These are phyloP conservation scores for Melierax canorus DNA, from an alignment of 2,113 vertebrate species.

Conservation along the genomic window DNA sequence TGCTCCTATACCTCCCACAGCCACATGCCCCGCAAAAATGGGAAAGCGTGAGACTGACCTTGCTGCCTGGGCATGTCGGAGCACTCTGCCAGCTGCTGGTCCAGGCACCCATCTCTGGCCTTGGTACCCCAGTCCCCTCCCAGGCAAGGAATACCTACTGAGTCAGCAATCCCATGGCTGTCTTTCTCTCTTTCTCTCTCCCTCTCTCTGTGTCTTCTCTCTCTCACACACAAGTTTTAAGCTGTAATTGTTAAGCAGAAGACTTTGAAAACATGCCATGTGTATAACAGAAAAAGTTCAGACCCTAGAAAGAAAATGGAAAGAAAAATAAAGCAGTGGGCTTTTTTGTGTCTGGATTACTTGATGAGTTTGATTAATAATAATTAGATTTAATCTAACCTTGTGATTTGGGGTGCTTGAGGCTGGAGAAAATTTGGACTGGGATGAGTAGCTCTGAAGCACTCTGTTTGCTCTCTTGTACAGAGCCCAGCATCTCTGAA, in stretches of 20 bases:
- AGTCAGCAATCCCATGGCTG: neutral
- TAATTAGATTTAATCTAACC: neutral
- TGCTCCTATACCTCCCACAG: neutral
- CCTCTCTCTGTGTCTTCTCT: neutral
- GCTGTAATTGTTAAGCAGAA: neutral
- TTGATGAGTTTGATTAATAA: neutral
- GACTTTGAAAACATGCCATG: neutral
- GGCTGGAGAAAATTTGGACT: neutral
- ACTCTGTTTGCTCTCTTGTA: neutral
- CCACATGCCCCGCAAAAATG: neutral
- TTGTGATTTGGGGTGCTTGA: neutral
- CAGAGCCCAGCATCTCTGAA: neutral
- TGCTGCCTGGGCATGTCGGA: rapidly evolving
- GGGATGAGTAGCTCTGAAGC: neutral
- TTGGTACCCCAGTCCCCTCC: neutral
- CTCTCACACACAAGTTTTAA: neutral
- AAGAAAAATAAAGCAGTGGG: neutral
- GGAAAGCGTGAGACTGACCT: neutral
- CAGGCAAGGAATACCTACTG: neutral
- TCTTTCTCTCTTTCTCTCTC: neutral
- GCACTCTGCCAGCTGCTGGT: neutral
- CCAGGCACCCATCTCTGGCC: neutral
- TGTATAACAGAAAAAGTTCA: neutral
- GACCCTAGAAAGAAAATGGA: neutral
- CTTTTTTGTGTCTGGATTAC: neutral